Evolutionary conservation across 2,888 invertebrate species (phyloP).

Genomic region (Apomyelois bistriatella): DNA sequence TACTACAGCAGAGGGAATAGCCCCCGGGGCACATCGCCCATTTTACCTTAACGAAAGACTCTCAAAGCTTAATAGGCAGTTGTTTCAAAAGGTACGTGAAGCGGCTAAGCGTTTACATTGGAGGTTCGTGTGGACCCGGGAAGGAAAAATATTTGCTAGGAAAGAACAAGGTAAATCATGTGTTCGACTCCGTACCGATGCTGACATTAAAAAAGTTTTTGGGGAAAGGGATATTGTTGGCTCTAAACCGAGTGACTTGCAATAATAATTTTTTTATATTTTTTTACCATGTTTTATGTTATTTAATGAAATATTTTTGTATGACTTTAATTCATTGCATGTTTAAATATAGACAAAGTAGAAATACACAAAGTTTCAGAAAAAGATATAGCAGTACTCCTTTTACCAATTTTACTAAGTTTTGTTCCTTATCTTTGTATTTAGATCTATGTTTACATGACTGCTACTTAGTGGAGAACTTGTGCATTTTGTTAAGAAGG

Average conservation of each 20-base stretch:
- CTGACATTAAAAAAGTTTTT: neutral
- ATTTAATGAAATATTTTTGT: neutral
- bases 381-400: too few species aligned
- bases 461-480: too few species aligned
- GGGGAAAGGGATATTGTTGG: neutral
- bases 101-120: neutral
- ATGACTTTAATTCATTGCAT: neutral
- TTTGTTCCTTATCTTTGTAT: too few species aligned
- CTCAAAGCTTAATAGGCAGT: neutral
- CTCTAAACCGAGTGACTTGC: neutral
- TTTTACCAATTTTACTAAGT: too few species aligned
- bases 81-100: conserved; percentile 11
- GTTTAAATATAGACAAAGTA: neutral
- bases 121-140: conserved; percentile 14
- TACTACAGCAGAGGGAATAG: conserved; percentile 12
- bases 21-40: neutral
- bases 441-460: too few species aligned
- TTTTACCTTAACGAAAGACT: conserved; percentile 16
- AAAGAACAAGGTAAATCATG: neutral
- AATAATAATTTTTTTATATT: neutral
- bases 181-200: neutral
- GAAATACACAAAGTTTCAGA: neutral
- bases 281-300: neutral
- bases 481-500: too few species aligned
- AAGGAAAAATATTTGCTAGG: conserved; percentile 10